Base-by-base conservation (phyloP, 2,888 invertebrate species). In the Eretmocerus hayati region DNA sequence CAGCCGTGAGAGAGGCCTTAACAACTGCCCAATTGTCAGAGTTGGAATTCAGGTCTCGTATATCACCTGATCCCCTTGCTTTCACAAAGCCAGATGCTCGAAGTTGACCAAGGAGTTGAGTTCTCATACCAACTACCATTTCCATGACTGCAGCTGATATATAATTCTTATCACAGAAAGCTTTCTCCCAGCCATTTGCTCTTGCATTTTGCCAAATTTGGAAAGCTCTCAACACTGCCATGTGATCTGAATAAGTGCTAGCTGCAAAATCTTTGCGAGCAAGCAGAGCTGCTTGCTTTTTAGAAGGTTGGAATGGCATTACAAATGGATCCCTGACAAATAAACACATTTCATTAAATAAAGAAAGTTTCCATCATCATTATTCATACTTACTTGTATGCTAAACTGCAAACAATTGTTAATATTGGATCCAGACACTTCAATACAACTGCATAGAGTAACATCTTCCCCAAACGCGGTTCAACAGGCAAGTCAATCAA, bases 341-440 rank as follows among this genome's bases (percentile, higher is more conserved):
- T 38, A 37, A 42, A 33, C 16, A 23, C 15, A 37, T 26, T 32
- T 6, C 21, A 40, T 19, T 15, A 2, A 30, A 18, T 26, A 45
- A 32, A 19, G 31, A n/a, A 22, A 39, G 16, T 16, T 20, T 18
- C 26, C 16, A 15, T 26, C 19, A 43, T 13, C 9, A 30, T 30
- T 23, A 39, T 8, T 3, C 11, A 26, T 6, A 63, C 70, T 63
- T 77, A 85, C 75, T 80, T 81, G 65, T 84, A 81, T 0, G 92
- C 85, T 57, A 95, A 77, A 56, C 85, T 82, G 64, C 93, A 88
- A 1, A 90, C 90, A 33, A 99, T 86, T 2, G 94, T 94, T 46
- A 93, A 73, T 23, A 97, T 79, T 2, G 96, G 95, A 69, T 94
- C 92, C 30, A 95, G 74, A 69, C 97, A 99, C 68, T 90, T 90